A percentile compares a stretch with the other conserved stretches of the same genome.
Conservation (phyloP, 2,888 invertebrate species). For the Ichneumon xanthorius region DNA sequence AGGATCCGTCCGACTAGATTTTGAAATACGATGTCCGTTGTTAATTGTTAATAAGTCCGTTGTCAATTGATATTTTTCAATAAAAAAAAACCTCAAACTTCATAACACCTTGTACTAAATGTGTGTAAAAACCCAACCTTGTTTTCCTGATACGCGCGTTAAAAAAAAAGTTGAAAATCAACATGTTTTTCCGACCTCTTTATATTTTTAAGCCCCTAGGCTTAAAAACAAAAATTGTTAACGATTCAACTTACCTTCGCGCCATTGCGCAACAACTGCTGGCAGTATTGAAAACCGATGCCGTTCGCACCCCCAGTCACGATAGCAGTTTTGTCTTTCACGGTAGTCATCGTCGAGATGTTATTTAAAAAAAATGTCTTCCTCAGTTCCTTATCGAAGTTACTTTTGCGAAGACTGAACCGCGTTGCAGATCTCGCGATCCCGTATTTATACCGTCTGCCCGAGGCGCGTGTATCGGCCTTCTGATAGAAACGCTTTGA, state of each 20-base stretch:
- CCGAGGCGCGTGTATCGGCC: no score
- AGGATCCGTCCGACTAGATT: no score
- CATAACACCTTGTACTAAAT: no score
- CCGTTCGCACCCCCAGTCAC: conserved; percentile 87
- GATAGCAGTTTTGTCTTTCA: conserved; percentile 52
- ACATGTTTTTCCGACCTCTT: neutral
- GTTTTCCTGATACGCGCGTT: no score
- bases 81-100: no score
- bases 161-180: neutral
- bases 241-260: conserved; percentile 71
- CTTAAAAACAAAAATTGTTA: neutral
- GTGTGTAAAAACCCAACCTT: no score
- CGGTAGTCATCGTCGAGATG: neutral
- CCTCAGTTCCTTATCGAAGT: neutral
- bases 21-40: no score
- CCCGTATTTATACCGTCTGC: no score
- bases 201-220: no score
- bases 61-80: no score
- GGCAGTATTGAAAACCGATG: conserved; percentile 85
- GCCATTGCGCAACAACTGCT: conserved; percentile 85
- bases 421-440: neutral
- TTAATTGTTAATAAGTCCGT: no score
- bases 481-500: no score
- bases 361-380: neutral
- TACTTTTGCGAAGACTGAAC: neutral